Evolutionary conservation across 2,797 vertebrate species (phyloP).

Genomic region (Danio kyathit): DNA sequence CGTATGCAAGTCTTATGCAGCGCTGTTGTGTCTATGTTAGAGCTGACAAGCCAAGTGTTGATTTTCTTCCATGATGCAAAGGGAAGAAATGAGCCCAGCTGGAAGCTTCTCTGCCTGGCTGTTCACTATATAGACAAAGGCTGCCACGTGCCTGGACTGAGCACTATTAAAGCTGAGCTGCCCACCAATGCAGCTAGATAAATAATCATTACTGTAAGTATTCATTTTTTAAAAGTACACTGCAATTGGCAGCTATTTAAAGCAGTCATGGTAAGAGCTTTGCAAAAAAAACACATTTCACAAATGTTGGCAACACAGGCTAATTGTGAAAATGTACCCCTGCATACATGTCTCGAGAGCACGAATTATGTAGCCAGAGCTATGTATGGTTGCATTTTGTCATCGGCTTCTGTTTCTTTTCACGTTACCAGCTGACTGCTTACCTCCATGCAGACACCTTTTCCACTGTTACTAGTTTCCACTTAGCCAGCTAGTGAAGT

Average conservation of each 20-base stretch:
- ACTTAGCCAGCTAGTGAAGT: too few species aligned
- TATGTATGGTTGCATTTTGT: too few species aligned
- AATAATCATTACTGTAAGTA: slow-evolving; percentile 41
- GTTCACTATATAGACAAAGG: slow-evolving; percentile 29
- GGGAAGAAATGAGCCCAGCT: slow-evolving; percentile 13
- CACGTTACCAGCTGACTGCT: too few species aligned
- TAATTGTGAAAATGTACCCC: too few species aligned
- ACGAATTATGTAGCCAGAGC: too few species aligned
- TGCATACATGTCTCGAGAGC: too few species aligned
- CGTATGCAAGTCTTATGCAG: slow-evolving; percentile 5
- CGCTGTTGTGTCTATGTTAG: slow-evolving; percentile 13
- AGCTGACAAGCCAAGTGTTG: slow-evolving; percentile 3
- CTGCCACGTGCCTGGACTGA: neutral
- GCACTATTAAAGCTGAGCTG: slow-evolving; percentile 12
- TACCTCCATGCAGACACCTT: too few species aligned
- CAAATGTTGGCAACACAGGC: too few species aligned
- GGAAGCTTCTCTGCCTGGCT: slow-evolving; percentile 29
- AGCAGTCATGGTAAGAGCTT: neutral
- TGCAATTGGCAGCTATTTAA: slow-evolving; percentile 46
- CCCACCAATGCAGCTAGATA: slow-evolving; percentile 9
- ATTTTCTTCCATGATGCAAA: slow-evolving; percentile 29
- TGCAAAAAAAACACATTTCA: too few species aligned
- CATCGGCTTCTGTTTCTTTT: too few species aligned
- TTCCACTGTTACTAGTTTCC: too few species aligned
- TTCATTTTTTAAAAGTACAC: slow-evolving; percentile 16